A percentile compares a stretch with the other conserved stretches of the same genome.
Evolutionary conservation across 2,113 vertebrate species (phyloP).

Genomic region (Rhinopomastus cyanomelas): DNA sequence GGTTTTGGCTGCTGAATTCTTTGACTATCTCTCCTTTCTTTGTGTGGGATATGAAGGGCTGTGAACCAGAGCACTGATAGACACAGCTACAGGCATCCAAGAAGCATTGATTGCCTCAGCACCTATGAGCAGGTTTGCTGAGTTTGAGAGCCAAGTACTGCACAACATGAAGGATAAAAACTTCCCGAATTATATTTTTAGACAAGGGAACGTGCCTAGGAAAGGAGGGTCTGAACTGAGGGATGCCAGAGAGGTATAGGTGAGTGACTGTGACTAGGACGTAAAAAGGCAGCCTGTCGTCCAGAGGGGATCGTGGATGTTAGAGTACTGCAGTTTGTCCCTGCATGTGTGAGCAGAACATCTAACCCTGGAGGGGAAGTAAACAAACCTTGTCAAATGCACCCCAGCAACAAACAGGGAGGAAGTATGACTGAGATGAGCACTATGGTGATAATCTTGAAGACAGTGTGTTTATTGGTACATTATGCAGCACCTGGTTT

Average conservation of each 20-base stretch:
- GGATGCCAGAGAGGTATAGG: neutral
- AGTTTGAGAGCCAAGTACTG: neutral
- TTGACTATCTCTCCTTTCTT: neutral
- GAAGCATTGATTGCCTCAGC: neutral
- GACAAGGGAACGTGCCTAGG: neutral
- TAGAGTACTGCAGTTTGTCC: neutral
- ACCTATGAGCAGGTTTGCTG: neutral
- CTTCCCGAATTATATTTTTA: slow-evolving; percentile 10
- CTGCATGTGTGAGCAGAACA: neutral
- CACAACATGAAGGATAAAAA: neutral
- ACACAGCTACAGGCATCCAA: neutral
- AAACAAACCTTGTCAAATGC: neutral
- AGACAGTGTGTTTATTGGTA: neutral
- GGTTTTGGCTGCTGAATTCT: slow-evolving; percentile 16
- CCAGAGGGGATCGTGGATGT: neutral
- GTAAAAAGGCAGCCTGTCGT: neutral
- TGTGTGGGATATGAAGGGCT: neutral
- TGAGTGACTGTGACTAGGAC: neutral
- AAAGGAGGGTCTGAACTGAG: neutral
- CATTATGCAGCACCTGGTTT: neutral
- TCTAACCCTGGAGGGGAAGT: neutral
- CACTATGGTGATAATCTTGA: neutral
- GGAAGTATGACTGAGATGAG: neutral
- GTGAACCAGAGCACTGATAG: neutral
- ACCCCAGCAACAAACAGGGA: neutral